Conservation (phyloP, 2,888 invertebrate genomes). For the Tipula confusa region DNA sequence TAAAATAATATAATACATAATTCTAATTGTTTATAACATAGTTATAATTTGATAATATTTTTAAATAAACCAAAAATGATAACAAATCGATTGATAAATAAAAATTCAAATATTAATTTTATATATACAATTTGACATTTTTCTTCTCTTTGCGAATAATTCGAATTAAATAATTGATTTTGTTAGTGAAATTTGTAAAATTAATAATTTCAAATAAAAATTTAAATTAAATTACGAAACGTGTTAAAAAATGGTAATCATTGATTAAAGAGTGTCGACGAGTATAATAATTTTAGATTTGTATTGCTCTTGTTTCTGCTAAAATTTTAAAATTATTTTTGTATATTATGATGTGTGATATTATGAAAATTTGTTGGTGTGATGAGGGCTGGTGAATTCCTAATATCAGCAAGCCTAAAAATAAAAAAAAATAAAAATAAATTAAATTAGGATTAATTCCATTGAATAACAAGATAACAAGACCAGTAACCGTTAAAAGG, state of each 20-base stretch:
- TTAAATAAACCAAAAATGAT: not conserved
- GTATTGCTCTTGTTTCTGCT: not conserved
- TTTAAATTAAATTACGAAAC: not conserved
- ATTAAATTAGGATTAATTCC: not conserved
- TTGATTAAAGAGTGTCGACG: not conserved
- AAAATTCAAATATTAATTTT: conserved; percentile 8
- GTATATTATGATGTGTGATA: not conserved
- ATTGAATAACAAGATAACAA: too few species aligned
- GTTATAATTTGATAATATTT: not conserved
- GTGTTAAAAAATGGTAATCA: not conserved
- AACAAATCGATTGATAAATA: not conserved
- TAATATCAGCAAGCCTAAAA: not conserved
- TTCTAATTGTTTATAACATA: not conserved
- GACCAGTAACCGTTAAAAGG: too few species aligned
- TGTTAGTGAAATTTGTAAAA: not conserved
- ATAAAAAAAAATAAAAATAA: not conserved
- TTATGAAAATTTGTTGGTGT: not conserved
- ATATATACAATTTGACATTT: not conserved
- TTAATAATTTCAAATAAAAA: not conserved
- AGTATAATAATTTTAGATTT: not conserved
- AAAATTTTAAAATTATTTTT: not conserved
- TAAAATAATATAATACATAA: too few species aligned
- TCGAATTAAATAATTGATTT: not conserved
- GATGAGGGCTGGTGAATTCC: not conserved
- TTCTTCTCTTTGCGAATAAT: too few species aligned